phyloP scores from a whole-genome alignment of 2,888 invertebrate species.

The Drosophila prolongata region DNA sequence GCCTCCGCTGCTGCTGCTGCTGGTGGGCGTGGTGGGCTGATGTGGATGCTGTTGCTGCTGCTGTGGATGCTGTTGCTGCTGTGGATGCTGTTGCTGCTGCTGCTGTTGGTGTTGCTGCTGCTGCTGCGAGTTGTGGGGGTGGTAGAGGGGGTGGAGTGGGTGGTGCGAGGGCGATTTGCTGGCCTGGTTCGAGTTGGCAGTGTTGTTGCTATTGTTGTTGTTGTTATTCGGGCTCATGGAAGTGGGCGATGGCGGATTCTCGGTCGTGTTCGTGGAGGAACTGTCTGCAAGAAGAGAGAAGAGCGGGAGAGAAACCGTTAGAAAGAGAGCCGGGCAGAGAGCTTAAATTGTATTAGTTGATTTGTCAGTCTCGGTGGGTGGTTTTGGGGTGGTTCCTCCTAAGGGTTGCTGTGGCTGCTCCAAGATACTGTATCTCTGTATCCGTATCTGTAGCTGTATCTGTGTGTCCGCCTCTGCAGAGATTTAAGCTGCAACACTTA shows the following conservation, averaged over 20 bases:
- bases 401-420: constrained; percentile 69
- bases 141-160: constrained; percentile 58
- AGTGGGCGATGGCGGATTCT: constrained; percentile 86
- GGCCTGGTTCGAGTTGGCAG: constrained; percentile 52
- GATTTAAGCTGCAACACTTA: constrained; percentile 79
- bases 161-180: constrained; percentile 80
- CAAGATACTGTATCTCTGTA: constrained; percentile 28
- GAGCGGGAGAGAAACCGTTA: constrained; percentile 10
- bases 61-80: constrained; percentile 71
- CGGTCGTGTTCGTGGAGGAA: constrained; percentile 89
- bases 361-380: constrained; percentile 51
- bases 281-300: constrained; percentile 87
- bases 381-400: constrained; percentile 18
- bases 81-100: constrained; percentile 80
- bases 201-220: constrained; percentile 54
- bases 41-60: constrained; percentile 84
- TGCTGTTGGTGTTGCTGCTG: constrained; percentile 70
- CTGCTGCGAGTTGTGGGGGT: constrained; percentile 52
- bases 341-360: constrained; percentile 62
- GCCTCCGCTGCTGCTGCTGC: constrained; percentile 62
- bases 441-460: constrained; percentile 30
- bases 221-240: constrained; percentile 86
- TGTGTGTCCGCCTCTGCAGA: constrained; percentile 37
- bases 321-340: constrained; percentile 8
- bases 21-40: constrained; percentile 81